phyloP scores from a whole-genome alignment of 2,113 vertebrate genomes.

The Carettochelys insculpta region DNA sequence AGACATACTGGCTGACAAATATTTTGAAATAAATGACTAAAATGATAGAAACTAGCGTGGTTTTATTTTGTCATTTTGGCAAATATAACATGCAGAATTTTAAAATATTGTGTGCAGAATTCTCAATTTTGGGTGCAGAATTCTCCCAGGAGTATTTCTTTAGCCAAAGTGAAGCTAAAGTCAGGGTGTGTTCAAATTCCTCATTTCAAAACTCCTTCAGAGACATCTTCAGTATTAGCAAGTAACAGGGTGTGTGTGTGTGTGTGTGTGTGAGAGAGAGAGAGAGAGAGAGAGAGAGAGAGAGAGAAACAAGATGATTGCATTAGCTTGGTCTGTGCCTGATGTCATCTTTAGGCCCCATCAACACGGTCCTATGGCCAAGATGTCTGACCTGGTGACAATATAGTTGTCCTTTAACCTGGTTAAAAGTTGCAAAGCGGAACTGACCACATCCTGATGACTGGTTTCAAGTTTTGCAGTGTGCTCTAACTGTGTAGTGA shows the following conservation, averaged over 20 bases:
- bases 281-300: background rate
- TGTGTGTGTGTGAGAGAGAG: no score
- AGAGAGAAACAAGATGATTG: background rate
- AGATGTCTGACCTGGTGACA: rapidly evolving
- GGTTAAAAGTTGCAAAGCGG: background rate
- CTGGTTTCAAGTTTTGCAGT: background rate
- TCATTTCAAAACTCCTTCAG: background rate
- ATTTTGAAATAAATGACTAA: no score
- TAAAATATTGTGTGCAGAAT: no score
- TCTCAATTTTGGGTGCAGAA: no score
- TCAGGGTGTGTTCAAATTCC: background rate
- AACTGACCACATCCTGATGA: background rate
- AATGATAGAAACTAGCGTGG: no score
- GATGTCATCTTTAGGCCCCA: background rate
- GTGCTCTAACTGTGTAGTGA: background rate
- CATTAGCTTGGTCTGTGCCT: background rate
- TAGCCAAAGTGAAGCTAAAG: background rate
- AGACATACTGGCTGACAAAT: no score
- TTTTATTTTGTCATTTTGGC: no score
- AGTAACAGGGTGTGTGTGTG: no score
- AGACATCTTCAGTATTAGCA: background rate
- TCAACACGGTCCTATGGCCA: background rate
- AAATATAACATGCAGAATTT: no score
- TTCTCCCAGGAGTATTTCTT: background rate
- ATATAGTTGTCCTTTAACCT: background rate